Percentiles rank a stretch among this genome's conserved stretches.
phyloP scores from a whole-genome alignment of 2,888 invertebrate genomes.

The Endomychus coccineus region DNA sequence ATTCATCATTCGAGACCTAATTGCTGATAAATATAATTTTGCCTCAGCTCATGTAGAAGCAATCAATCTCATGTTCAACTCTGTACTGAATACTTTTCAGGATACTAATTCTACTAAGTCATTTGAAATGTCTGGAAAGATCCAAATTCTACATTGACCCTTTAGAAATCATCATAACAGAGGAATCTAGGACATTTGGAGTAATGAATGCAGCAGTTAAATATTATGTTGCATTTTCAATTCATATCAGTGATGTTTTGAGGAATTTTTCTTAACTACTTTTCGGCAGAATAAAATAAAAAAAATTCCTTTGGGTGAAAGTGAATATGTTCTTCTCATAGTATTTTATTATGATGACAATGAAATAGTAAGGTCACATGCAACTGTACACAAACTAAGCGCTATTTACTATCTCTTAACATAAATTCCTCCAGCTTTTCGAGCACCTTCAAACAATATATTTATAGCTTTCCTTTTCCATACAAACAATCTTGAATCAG shows the following conservation, averaged over 20 bases:
- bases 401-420: slow-evolving; percentile 22
- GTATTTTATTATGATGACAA: slow-evolving; percentile 8
- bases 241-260: slow-evolving; percentile 1
- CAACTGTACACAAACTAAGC: slow-evolving; percentile 25
- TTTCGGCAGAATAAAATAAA: slow-evolving; percentile 4
- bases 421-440: slow-evolving; percentile 20
- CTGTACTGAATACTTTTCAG: slow-evolving; percentile 5
- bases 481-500: slow-evolving; percentile 23
- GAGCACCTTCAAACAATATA: slow-evolving; percentile 19
- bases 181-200: neutral
- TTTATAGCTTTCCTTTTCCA: slow-evolving; percentile 26
- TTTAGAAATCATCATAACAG: slow-evolving; percentile 5
- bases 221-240: slow-evolving; percentile 1
- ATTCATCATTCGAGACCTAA: neutral
- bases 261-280: slow-evolving; percentile 7
- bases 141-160: slow-evolving; percentile 3
- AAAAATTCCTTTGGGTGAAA: neutral
- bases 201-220: neutral
- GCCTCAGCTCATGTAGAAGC: slow-evolving; percentile 3
- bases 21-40: slow-evolving; percentile 3
- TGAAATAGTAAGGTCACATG: slow-evolving; percentile 21
- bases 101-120: slow-evolving; percentile 1
- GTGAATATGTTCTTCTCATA: slow-evolving; percentile 3
- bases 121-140: slow-evolving; percentile 6
- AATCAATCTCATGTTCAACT: slow-evolving; percentile 4